phyloP scores from a whole-genome alignment of 1,140 invertebrate species.

The Eubasilissa regina region DNA sequence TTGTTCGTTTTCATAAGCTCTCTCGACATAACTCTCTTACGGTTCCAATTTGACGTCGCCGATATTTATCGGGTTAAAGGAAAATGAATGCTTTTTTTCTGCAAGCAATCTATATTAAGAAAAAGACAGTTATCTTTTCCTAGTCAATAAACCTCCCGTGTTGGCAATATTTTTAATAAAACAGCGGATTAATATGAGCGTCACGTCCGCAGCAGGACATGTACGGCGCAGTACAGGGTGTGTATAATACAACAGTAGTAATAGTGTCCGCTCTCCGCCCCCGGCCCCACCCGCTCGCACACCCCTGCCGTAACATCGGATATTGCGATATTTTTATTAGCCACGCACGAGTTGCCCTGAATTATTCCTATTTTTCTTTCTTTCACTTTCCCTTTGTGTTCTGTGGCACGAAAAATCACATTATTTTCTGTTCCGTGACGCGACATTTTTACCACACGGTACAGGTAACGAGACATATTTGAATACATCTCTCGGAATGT shows the following conservation, averaged over 20 bases:
- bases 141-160: too few relatives aligned
- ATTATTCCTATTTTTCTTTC: constrained; percentile 40
- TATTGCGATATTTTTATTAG: constrained; percentile 43
- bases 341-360: constrained; percentile 34
- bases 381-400: constrained; percentile 41
- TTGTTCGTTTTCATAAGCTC: too few relatives aligned
- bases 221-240: neutral
- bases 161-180: neutral
- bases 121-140: too few relatives aligned
- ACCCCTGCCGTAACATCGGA: neutral
- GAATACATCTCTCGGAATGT: constrained; percentile 2
- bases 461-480: constrained; percentile 13
- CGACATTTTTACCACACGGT: constrained; percentile 10
- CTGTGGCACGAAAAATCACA: constrained; percentile 42
- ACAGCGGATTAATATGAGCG: constrained; percentile 19
- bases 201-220: constrained; percentile 12
- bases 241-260: neutral
- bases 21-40: too few relatives aligned
- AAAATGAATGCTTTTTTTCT: too few relatives aligned
- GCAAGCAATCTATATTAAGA: too few relatives aligned
- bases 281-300: neutral
- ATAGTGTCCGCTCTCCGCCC: neutral
- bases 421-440: constrained; percentile 40
- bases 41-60: too few relatives aligned
- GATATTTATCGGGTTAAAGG: too few relatives aligned